Percentiles rank a stretch among this genome's conserved stretches.
Evolutionary conservation across 2,113 vertebrate species (phyloP).

Genomic region (Oophaga pumilio): DNA sequence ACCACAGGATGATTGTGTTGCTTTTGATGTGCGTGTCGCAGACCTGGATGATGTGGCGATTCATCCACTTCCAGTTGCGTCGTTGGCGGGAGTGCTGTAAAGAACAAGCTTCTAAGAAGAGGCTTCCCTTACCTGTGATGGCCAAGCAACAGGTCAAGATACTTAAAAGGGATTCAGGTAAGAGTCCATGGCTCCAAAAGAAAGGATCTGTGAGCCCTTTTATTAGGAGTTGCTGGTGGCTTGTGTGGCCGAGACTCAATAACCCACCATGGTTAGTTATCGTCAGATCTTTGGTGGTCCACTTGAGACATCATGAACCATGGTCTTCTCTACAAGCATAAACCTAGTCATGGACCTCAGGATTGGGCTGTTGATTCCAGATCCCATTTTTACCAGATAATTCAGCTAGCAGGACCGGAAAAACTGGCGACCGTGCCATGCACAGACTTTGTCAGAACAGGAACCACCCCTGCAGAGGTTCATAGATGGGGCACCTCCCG

Average conservation of each 20-base stretch:
- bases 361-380: no score
- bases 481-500: no score
- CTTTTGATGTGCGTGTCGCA: slow-evolving; percentile 89
- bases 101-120: slow-evolving; percentile 84
- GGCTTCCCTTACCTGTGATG: slow-evolving; percentile 50
- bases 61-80: slow-evolving; percentile 95
- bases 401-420: no score
- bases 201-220: neutral
- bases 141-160: slow-evolving; percentile 76
- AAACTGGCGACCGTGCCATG: no score
- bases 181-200: slow-evolving; percentile 57
- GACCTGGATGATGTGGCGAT: slow-evolving; percentile 96
- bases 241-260: neutral
- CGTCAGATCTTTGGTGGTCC: neutral
- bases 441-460: no score
- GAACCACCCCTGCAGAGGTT: no score
- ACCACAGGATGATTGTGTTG: slow-evolving; percentile 83
- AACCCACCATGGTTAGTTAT: neutral
- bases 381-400: no score
- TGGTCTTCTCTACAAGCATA: neutral
- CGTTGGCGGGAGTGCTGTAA: slow-evolving; percentile 90
- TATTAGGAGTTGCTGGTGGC: neutral
- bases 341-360: neutral
- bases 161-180: slow-evolving; percentile 87
- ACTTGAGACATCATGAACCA: neutral